Conservation (phyloP, 1,140 invertebrate species). For the Uloborus diversus region DNA sequence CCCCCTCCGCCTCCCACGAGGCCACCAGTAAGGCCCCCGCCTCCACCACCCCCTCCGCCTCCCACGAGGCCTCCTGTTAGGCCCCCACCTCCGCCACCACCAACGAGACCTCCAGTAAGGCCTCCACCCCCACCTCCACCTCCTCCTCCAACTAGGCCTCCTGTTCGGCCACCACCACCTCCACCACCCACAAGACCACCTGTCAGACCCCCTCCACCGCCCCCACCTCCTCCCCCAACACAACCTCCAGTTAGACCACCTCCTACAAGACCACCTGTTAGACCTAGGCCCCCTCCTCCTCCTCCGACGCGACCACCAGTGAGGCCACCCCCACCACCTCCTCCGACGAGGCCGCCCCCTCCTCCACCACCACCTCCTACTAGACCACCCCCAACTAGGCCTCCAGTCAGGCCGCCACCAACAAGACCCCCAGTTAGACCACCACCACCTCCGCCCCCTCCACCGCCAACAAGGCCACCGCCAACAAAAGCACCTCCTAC, state of each 20-base stretch:
- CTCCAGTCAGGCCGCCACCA: conserved; percentile 21
- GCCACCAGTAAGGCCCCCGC: not conserved
- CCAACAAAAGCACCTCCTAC: not conserved
- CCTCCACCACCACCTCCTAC: conserved; percentile 24
- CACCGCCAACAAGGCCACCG: not conserved
- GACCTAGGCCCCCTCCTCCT: not conserved
- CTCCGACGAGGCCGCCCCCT: conserved; percentile 15
- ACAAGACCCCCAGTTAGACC: conserved; percentile 15
- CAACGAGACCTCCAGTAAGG: not conserved
- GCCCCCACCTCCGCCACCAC: conserved; percentile 5
- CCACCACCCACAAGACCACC: not conserved
- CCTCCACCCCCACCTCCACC: conserved; percentile 9
- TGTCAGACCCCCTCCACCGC: not conserved
- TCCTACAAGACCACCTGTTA: not conserved
- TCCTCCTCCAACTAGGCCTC: not conserved
- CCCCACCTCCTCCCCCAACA: conserved; percentile 3
- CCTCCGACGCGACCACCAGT: not conserved
- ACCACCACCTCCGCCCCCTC: not conserved
- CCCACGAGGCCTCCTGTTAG: conserved; percentile 11
- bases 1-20: conserved; percentile 1
- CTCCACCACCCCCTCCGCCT: not conserved
- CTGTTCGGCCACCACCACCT: not conserved
- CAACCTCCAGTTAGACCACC: not conserved
- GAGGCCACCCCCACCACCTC: not conserved
- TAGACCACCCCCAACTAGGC: conserved; percentile 6